Base-by-base conservation (phyloP, 2,113 vertebrate species). In the Orientallactaga bullata region DNA sequence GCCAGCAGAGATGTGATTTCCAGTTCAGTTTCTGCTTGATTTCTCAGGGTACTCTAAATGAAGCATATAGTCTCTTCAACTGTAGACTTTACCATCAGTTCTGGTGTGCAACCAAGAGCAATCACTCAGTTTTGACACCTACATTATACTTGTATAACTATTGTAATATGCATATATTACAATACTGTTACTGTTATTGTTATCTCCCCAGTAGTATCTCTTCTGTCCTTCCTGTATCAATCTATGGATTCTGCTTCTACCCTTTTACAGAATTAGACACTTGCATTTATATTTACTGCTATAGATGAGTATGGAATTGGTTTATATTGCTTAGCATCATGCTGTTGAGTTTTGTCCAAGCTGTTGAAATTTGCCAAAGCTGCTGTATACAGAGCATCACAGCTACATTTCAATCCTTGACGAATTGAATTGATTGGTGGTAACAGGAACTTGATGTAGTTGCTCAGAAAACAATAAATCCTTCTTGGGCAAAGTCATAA, bases 401-500 rank as follows among this genome's bases (percentile, higher is more conserved):
- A 80, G 37, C n/a, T 69, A 60, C 0, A 83, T 47, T 89, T 96
- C 61, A 95, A 78, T 76, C n/a, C 4, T 6, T 90, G 20, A 77
- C 63, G 84, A 72, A 86, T 76, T 30, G 5, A 9, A 76, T 88
- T 85, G 88, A 90, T 21, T 89, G 26, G 20, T 7, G 32, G 87
- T 18, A 89, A 85, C 60, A 80, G 63, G 51, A 93, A 89, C 35
- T 74, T 26, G n/a, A 21, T 8, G 17, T 69, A 76, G 32, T 83
- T 68, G 88, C 42, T 55, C 39, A 72, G 37, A 90, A 55, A 87
- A 81, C 39, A 94, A 51, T 86, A 91, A 94, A 39, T 84, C 88
- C 79, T 93, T 87, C 35, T n/a, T 88, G 37, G 37, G 10, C 15
- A 92, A 95, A 37, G 77, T 89, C 32, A 84, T 76, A 35, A 91